Evolutionary conservation across 1,140 invertebrate genomes (phyloP).

Genomic region (Drosophila dunni): DNA sequence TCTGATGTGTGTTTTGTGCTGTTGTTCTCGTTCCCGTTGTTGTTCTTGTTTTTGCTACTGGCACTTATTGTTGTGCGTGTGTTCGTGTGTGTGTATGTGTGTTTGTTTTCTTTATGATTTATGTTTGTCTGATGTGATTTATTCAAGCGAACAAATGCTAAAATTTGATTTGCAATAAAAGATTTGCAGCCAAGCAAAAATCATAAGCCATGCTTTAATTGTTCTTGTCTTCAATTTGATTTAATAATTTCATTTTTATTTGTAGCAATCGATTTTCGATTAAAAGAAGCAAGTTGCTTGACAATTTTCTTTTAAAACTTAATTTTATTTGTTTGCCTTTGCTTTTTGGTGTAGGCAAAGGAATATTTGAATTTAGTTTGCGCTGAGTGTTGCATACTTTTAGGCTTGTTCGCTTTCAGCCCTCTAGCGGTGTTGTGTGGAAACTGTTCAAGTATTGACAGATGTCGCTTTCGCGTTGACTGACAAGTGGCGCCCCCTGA

Average conservation of each 20-base stretch:
- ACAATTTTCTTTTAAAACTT: neutral
- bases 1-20: constrained; percentile 79
- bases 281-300: neutral
- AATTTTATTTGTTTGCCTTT: neutral
- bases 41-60: constrained; percentile 38
- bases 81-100: constrained; percentile 8
- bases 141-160: constrained; percentile 79
- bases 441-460: constrained; percentile 28
- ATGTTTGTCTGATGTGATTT: constrained; percentile 82
- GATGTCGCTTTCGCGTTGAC: constrained; percentile 48
- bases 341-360: neutral
- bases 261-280: neutral
- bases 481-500: constrained; percentile 50
- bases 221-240: neutral
- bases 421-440: constrained; percentile 27
- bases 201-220: constrained; percentile 44
- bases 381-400: constrained; percentile 31
- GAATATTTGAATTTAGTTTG: neutral
- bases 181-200: constrained; percentile 44
- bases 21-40: constrained; percentile 54
- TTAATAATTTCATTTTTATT: neutral
- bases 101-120: constrained; percentile 73
- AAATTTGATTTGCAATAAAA: constrained; percentile 77
- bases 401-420: neutral
- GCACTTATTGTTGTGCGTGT: constrained; percentile 48